Conservation (phyloP, 2,888 invertebrate species). For the Pristionchus entomophagus region DNA sequence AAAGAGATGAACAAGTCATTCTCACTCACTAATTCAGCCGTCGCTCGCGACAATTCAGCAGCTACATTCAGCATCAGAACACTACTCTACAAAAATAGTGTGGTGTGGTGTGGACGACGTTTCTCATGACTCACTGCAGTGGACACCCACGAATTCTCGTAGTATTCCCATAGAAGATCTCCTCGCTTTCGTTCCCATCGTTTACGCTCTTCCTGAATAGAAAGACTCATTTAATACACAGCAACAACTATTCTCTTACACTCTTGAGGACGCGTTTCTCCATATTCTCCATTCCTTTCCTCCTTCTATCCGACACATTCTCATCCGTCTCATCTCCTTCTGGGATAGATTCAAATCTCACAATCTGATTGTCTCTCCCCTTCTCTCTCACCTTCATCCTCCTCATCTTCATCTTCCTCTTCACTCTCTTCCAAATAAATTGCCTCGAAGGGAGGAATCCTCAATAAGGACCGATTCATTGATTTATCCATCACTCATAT, state of each 20-base stretch:
- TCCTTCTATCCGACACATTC: conserved; percentile 39
- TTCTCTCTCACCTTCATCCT: not conserved
- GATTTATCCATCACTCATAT: not conserved
- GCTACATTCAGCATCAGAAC: conserved; percentile 67
- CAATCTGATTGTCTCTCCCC: not conserved
- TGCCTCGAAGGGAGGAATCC: conserved; percentile 13
- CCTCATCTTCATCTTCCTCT: conserved; percentile 45
- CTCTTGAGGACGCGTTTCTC: conserved; percentile 52
- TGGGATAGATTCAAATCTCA: not conserved
- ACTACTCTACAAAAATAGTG: conserved; percentile 50
- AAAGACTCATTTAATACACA: not conserved
- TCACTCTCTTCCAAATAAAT: conserved; percentile 30
- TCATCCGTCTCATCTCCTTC: conserved; percentile 41
- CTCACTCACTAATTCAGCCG: conserved; percentile 56
- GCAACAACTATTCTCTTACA: not conserved
- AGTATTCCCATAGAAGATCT: conserved; percentile 70
- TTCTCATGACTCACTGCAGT: conserved; percentile 51
- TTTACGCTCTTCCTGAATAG: conserved; percentile 54
- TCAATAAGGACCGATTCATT: too few species aligned
- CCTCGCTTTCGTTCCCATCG: conserved; percentile 62
- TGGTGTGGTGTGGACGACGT: not conserved
- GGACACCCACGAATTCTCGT: conserved; percentile 66
- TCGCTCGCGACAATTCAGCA: conserved; percentile 62
- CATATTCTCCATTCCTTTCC: conserved; percentile 48
- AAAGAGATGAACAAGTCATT: not conserved